Evolutionary conservation across 2,888 invertebrate genomes (phyloP).

Genomic region (Aplocera efformata): DNA sequence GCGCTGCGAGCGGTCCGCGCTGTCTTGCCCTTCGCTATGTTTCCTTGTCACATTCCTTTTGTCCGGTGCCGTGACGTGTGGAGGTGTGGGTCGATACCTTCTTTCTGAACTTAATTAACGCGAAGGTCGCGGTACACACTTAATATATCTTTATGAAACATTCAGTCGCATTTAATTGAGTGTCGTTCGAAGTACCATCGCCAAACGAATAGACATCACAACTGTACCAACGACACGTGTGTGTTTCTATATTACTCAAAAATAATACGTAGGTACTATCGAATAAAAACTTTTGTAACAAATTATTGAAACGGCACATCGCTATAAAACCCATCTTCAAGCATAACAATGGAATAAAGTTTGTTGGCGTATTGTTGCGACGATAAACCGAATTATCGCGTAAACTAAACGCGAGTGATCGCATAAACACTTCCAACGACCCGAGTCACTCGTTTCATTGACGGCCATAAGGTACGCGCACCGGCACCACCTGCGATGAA

Average conservation of each 20-base stretch:
- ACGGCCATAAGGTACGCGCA: slow-evolving; percentile 4
- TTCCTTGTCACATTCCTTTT: slow-evolving; percentile 14
- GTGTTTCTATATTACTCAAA: no score
- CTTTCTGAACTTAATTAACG: slow-evolving; percentile 12
- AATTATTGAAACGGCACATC: no score
- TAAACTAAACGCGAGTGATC: slow-evolving; percentile 13
- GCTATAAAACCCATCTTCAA: background rate
- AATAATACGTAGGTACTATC: no score
- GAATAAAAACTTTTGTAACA: no score
- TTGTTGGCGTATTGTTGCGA: slow-evolving; percentile 16
- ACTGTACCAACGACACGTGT: no score
- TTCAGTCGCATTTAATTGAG: no score
- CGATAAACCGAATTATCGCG: slow-evolving; percentile 25
- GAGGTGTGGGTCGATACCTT: slow-evolving; percentile 4
- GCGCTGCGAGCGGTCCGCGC: slow-evolving; percentile 60
- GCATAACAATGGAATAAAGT: slow-evolving; percentile 18
- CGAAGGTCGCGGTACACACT: background rate
- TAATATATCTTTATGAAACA: no score
- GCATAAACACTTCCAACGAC: slow-evolving; percentile 6
- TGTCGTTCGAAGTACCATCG: no score
- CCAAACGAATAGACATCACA: no score
- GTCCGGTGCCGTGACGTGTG: slow-evolving; percentile 5
- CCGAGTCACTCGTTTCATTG: slow-evolving; percentile 11
- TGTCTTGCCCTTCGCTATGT: slow-evolving; percentile 19
- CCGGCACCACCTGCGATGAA: no score